Conservation (phyloP, 2,113 vertebrate species). For the Rafetus swinhoei region DNA sequence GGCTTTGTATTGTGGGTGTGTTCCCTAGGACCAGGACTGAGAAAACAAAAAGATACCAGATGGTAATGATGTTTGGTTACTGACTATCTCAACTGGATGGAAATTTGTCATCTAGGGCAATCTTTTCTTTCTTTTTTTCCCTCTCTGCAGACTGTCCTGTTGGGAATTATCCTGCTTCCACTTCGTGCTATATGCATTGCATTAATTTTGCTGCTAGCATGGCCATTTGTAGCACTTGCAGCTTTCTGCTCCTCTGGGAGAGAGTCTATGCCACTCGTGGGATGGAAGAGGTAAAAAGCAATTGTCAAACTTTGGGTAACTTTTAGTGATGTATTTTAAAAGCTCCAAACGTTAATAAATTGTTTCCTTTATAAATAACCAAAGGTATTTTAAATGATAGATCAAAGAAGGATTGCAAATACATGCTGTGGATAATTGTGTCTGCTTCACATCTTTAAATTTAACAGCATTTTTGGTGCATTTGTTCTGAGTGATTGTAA, state of each 20-base stretch:
- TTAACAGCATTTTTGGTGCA: not conserved
- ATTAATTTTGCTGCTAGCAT: constrained; percentile 84
- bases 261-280: constrained; percentile 83
- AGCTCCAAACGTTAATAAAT: not conserved
- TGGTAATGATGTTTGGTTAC: not conserved
- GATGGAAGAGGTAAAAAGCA: constrained; percentile 92
- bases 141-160: constrained; percentile 77
- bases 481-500: not conserved
- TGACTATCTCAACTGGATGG: not conserved
- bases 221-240: constrained; percentile 85
- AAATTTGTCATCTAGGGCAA: not conserved
- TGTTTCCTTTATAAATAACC: not conserved
- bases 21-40: not conserved
- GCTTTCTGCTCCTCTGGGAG: constrained; percentile 81
- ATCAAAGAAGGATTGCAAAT: not conserved
- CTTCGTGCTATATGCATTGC: constrained; percentile 81
- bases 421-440: too few relatives aligned
- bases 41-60: not conserved
- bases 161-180: constrained; percentile 90
- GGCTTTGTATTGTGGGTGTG: not conserved
- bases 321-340: not conserved
- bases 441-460: not conserved
- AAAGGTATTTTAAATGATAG: too few relatives aligned
- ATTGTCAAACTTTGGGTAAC: not conserved
- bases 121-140: not conserved